A percentile compares a stretch with the other conserved stretches of the same genome.
Conservation (phyloP, 1,140 invertebrate species). For the Oryctes rhinoceros region DNA sequence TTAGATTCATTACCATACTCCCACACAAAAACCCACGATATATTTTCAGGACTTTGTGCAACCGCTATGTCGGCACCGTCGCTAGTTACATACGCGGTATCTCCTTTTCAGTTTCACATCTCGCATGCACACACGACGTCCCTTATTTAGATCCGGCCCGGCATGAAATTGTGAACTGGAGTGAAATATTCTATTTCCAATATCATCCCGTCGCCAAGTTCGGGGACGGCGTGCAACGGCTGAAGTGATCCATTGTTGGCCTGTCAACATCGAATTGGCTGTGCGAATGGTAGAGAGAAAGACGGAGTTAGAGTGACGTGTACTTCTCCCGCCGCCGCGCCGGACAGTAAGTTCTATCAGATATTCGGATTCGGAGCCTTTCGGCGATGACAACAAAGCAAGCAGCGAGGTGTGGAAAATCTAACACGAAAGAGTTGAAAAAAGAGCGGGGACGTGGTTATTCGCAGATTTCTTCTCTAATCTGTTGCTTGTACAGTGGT, state of each 20-base stretch:
- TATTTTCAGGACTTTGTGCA: background rate
- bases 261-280: conserved; percentile 46
- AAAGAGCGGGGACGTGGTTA: too few relatives aligned
- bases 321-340: conserved; percentile 19
- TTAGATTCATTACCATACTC: background rate
- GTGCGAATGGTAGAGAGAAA: conserved; percentile 33
- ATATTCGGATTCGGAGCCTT: background rate
- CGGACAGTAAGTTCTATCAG: conserved; percentile 36
- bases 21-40: background rate
- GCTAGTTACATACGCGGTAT: background rate
- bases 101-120: background rate
- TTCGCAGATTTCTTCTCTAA: too few relatives aligned
- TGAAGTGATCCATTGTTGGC: conserved; percentile 57
- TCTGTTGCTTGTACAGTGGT: too few relatives aligned
- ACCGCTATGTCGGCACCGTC: background rate
- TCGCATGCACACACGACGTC: background rate
- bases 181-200: conserved; percentile 61
- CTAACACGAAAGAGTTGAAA: too few relatives aligned
- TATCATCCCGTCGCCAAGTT: conserved; percentile 46
- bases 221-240: conserved; percentile 55
- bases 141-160: conserved; percentile 34
- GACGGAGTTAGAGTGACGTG: too few relatives aligned
- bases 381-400: too few relatives aligned
- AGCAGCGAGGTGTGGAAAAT: too few relatives aligned
- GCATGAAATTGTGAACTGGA: conserved; percentile 57